These are phyloP conservation scores for Burhinus oedicnemus DNA, from an alignment of 2,113 vertebrate genomes.

Conservation along the genomic window DNA sequence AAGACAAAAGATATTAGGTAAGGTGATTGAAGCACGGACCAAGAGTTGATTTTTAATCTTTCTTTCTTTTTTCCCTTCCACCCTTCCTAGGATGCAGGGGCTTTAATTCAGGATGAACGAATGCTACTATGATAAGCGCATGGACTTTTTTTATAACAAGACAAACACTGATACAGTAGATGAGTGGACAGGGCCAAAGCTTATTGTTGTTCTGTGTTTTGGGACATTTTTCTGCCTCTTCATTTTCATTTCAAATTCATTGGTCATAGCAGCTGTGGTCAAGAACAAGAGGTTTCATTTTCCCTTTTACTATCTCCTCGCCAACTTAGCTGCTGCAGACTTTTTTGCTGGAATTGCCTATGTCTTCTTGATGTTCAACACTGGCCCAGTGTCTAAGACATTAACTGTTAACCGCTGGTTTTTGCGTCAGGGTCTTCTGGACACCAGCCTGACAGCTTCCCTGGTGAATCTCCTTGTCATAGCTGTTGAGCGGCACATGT, in stretches of 20 bases:
- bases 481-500: conserved; percentile 94
- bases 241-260: conserved; percentile 92
- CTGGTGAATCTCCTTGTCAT: conserved; percentile 92
- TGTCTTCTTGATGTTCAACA: conserved; percentile 96
- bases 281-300: conserved; percentile 94
- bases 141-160: conserved; percentile 94
- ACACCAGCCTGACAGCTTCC: conserved; percentile 92
- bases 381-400: conserved; percentile 81
- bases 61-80: background rate
- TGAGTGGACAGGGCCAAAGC: conserved; percentile 79
- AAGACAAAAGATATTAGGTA: background rate
- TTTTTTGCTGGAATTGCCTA: conserved; percentile 96
- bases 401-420: conserved; percentile 90
- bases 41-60: background rate
- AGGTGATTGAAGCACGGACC: background rate
- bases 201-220: conserved; percentile 85
- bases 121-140: conserved; percentile 87
- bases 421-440: conserved; percentile 92
- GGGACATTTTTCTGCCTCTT: conserved; percentile 93
- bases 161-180: conserved; percentile 76
- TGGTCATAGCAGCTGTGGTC: conserved; percentile 93
- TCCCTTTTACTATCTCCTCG: conserved; percentile 94
- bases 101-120: conserved; percentile 83
- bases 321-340: conserved; percentile 94
- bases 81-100: conserved; percentile 66